Conservation (phyloP, 1,140 invertebrate species). For the Meloidogyne hapla region DNA sequence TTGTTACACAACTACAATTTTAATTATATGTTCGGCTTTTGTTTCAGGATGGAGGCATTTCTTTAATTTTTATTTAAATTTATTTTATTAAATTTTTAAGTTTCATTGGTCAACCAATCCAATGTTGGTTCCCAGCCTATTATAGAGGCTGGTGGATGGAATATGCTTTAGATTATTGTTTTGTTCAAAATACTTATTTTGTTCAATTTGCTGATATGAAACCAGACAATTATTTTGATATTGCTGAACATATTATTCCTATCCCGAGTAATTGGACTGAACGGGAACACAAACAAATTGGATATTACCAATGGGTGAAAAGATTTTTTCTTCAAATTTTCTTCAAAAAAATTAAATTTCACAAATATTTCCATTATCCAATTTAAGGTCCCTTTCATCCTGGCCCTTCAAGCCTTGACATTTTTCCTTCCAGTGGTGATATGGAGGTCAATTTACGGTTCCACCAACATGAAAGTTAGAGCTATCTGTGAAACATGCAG, state of each 20-base stretch:
- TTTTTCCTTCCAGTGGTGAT: conserved; percentile 68
- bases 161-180: conserved; percentile 64
- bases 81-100: conserved; percentile 26
- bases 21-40: conserved; percentile 59
- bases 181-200: conserved; percentile 64
- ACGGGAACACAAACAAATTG: conserved; percentile 60
- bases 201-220: conserved; percentile 56
- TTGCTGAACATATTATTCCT: conserved; percentile 54
- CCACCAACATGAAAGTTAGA: conserved; percentile 55
- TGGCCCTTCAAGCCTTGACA: conserved; percentile 68
- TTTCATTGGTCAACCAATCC: conserved; percentile 59
- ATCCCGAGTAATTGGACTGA: conserved; percentile 59
- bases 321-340: neutral
- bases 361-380: conserved; percentile 64
- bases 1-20: conserved; percentile 57
- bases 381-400: conserved; percentile 67
- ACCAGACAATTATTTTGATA: conserved; percentile 59
- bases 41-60: conserved; percentile 59
- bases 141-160: conserved; percentile 64
- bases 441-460: conserved; percentile 65
- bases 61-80: no score
- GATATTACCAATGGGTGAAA: conserved; percentile 26
- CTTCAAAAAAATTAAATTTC: no score
- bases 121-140: conserved; percentile 64
- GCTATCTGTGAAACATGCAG: conserved; percentile 61